Conservation (phyloP, 1,140 invertebrate genomes). For the Araneus ventricosus region DNA sequence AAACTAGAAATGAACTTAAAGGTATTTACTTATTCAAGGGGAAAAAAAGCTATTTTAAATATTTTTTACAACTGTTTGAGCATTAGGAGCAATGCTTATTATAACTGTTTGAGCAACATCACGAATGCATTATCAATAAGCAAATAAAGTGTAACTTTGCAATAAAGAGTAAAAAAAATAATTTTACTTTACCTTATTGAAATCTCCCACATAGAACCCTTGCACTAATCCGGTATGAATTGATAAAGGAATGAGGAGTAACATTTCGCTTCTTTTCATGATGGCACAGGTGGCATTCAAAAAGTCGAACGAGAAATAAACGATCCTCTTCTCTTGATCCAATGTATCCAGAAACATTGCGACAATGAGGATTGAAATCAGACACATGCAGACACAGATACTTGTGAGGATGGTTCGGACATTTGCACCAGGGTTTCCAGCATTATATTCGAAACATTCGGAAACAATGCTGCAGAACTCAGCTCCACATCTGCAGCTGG, state of each 20-base stretch:
- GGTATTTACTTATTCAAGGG: too few species aligned
- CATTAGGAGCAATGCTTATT: too few species aligned
- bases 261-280: slow-evolving; percentile 90
- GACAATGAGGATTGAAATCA: slow-evolving; percentile 81
- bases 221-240: slow-evolving; percentile 98
- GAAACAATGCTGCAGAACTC: background rate
- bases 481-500: slow-evolving; percentile 41
- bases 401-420: slow-evolving; percentile 90
- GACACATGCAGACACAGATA: slow-evolving; percentile 92
- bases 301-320: background rate
- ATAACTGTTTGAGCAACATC: too few species aligned
- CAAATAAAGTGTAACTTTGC: too few species aligned
- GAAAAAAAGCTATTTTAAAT: too few species aligned
- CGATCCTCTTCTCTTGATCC: background rate
- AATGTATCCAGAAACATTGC: slow-evolving; percentile 35
- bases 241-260: slow-evolving; percentile 95
- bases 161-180: too few species aligned
- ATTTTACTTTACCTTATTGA: slow-evolving; percentile 20
- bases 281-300: slow-evolving; percentile 91
- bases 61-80: too few species aligned
- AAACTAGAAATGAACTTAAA: too few species aligned
- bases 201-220: slow-evolving; percentile 77
- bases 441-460: slow-evolving; percentile 78
- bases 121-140: too few species aligned
- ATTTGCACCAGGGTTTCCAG: slow-evolving; percentile 87